These are phyloP conservation scores for Cyrtodaria siliqua DNA, from an alignment of 2,888 invertebrate genomes.

Conservation along the genomic window DNA sequence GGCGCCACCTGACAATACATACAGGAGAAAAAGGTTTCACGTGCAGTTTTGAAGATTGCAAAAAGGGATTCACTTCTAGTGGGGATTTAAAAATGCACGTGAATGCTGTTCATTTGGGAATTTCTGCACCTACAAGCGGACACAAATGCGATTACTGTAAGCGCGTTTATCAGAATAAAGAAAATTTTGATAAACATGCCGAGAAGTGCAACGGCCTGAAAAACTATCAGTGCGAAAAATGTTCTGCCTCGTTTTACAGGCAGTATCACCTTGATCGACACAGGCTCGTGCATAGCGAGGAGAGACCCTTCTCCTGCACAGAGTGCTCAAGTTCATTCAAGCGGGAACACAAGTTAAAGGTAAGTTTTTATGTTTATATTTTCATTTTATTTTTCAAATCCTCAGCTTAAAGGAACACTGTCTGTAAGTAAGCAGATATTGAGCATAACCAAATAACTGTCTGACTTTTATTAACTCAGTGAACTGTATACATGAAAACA, in stretches of 20 bases:
- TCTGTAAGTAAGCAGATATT: too few relatives aligned
- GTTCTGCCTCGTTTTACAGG: conserved; percentile 29
- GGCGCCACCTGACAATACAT: too few relatives aligned
- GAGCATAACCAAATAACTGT: too few relatives aligned
- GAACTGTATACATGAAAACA: too few relatives aligned
- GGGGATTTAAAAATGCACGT: background rate
- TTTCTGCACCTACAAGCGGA: too few relatives aligned
- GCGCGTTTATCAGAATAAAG: conserved; percentile 15
- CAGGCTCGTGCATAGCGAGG: conserved; percentile 5
- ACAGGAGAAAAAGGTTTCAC: too few relatives aligned
- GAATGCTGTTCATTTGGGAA: too few relatives aligned
- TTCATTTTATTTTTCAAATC: too few relatives aligned
- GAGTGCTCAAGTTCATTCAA: background rate
- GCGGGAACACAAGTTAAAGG: background rate
- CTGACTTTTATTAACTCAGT: too few relatives aligned
- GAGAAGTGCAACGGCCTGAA: conserved; percentile 23
- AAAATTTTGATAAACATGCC: conserved; percentile 22
- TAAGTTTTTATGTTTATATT: too few relatives aligned
- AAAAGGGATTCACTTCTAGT: background rate
- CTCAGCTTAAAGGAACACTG: too few relatives aligned
- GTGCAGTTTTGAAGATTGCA: background rate
- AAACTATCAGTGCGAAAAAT: conserved; percentile 31
- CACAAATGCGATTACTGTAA: conserved; percentile 23
- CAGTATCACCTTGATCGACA: conserved; percentile 44
- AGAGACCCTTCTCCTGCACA: background rate